Evolutionary conservation across 2,888 invertebrate species (phyloP), one percentile per base, ranked within the genome.

Genomic region (Bombylius major): DNA sequence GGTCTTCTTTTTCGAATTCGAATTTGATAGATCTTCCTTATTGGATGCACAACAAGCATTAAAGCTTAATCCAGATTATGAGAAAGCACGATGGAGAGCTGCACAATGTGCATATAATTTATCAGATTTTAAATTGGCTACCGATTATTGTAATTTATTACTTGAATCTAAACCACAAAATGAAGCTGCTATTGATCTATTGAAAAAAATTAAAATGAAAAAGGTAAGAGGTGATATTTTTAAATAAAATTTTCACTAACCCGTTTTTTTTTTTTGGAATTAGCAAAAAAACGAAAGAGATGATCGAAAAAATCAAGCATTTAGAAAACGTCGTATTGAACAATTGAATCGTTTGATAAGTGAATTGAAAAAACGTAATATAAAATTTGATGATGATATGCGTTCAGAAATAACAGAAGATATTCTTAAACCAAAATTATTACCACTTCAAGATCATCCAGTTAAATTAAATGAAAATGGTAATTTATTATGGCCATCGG

Each of bases 401-500:
- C 33, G 72, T 73, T 56, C 77, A 77, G 56, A 60, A 0, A 61
- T 72, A 0, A 68, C 61, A 0, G 77, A 78, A 6, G 79, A 80
- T 61, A 63, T 84, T 23, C 64, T 83, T 12, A 81, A 82, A 55
- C 84, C 87, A 0, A 78, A 77, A 64, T 76, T 86, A 62, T 80
- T 86, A 0, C 82, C 85, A 44, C 77, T 84, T 6, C 79, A 80
- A 48, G 79, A 83, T 55, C 75, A 78, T 57, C 78, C 81, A 53
- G 89, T 89, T 1, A 78, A 79, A 65, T 65, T 88, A 12, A 75
- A 80, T 65, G 72, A 82, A 0, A 64, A 75, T 13, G 75, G 74
- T 12, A 70, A 73, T 47, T 72, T 97, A 12, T 75, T 84, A 53
- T 97, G 95, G 95, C 96, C 96, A 0, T 85, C 93, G 0, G 76